Evolutionary conservation across 2,888 invertebrate genomes (phyloP), one percentile per base, ranked within the genome.

Genomic region (Himalopsyche tibetana): DNA sequence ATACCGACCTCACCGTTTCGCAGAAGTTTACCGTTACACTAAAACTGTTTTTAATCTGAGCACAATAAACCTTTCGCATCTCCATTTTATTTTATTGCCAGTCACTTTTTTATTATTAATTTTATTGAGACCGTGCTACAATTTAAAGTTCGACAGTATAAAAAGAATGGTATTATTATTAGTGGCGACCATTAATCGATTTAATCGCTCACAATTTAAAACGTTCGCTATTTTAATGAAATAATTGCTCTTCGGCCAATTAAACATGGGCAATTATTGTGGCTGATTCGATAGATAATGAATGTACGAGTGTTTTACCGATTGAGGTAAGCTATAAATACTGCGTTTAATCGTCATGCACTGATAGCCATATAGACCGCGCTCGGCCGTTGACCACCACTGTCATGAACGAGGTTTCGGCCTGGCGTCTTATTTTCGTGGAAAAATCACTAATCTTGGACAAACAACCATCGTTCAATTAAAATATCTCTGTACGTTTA

Each of bases 41-140:
- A 8, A 74, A 74, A 74, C 74, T 15, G 74, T 38, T 38, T 63
- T 74, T 74, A 74, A 74, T 74, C 74, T 15, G 74, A 74, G 74
- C 12, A 36, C 74, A 74, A 4, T 38, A 2, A 8, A 74, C 15
- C n/a, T 28, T 19, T 9, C 8, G 11, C 3, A 69, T 69, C 12
- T 15, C 3, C 1, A 2, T 15, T n/a, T 51, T 15, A 51, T 51
- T 51, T 51, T 51, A 51, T 4, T 15, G 51, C 51, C 45, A 4
- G 51, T 51, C 51, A 15, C 15, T 51, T 15, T 51, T 51, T 28
- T 28, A 28, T 28, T 15, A 51, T 51, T 51, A 51, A 15, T 51
- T 15, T 15, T 51, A 15, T 12, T 3, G 15, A 51, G 15, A 51
- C 51, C 15, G 12, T 15, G 51, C 51, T 51, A 51, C 15, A 51